Evolutionary conservation across 2,888 invertebrate genomes (phyloP).

Genomic region (Drosophila melanosoma): DNA sequence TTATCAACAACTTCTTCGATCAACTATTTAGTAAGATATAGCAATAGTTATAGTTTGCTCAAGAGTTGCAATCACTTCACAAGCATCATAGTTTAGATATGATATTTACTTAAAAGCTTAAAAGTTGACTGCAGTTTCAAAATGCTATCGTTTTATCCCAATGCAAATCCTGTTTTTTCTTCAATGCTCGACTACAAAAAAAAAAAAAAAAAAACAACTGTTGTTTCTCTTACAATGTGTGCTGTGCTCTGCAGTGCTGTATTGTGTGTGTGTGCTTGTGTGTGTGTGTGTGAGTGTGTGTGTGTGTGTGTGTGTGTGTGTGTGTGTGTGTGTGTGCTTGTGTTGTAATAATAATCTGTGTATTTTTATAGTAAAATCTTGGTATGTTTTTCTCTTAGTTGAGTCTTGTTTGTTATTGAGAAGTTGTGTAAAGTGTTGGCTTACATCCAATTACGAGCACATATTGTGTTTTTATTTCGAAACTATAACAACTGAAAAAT

Average conservation of each 20-base stretch:
- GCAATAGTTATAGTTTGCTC: neutral
- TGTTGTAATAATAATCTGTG: constrained; percentile 4
- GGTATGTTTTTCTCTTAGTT: neutral
- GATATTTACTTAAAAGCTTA: neutral
- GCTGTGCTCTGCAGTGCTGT: too few species aligned
- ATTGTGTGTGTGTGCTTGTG: neutral
- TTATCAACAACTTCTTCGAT: neutral
- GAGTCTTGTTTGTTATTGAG: neutral
- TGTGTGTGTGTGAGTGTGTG: too few species aligned
- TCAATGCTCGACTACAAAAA: neutral
- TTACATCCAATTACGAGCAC: constrained; percentile 7
- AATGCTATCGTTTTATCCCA: neutral
- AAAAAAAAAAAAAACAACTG: constrained; percentile 5
- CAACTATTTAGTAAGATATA: neutral
- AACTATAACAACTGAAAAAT: neutral
- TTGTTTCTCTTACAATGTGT: constrained; percentile 1
- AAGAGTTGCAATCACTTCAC: neutral
- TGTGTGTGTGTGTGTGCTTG: too few species aligned
- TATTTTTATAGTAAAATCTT: constrained; percentile 2
- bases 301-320: too few species aligned
- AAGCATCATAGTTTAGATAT: neutral
- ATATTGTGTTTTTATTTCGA: neutral
- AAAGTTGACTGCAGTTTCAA: neutral
- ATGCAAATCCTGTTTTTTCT: neutral
- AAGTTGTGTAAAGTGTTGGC: constrained; percentile 9